Base-by-base conservation (phyloP, 2,888 invertebrate species). In the Endomychus coccineus region DNA sequence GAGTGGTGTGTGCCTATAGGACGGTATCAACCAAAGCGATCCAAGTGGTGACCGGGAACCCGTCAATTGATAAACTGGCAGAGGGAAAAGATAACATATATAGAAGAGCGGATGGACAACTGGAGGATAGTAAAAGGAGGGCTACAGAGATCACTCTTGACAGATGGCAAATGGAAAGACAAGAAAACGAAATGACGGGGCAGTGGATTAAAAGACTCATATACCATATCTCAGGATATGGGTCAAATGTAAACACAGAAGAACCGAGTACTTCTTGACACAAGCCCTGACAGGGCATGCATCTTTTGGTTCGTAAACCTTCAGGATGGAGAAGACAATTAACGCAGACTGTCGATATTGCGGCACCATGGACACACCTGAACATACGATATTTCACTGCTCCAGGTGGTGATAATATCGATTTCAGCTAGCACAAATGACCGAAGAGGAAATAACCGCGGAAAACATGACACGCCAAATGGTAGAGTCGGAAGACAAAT, bases 351-450 rank as follows among this genome's bases (percentile, higher is more conserved):
- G 21, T 19, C 6, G 6, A n/a, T 19, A 7, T n/a, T 19, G 21
- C 21, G 21, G n/a, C 21, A 6, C 6, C 21, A n/a, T 7, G 6
- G 21, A 19, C n/a, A n/a, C 6, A 6, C 6, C 21, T 7, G 21
- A 19, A 19, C 21, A 19, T 19, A 19, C 21, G n/a, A 7, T 19
- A n/a, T n/a, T 19, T 19, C n/a, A 19, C 21, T 19, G 21, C 21
- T 7, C 6, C n/a, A 19, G n/a, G 21, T 19, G 21, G 21, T 7
- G 6, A 6, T 6, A 19, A 19, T 6, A 19, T 7, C 6, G 21
- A 19, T n/a, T 7, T 7, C 6, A n/a, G 21, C 6, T 19, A n/a
- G 21, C 6, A 19, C 6, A n/a, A 19, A 6, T 7, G n/a, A n/a
- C n/a, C n/a, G n/a, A 19, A 19, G 21, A 7, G n/a, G n/a, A 19